Evolutionary conservation across 2,797 vertebrate species (phyloP).

Genomic region (Tamandua tetradactyla): DNA sequence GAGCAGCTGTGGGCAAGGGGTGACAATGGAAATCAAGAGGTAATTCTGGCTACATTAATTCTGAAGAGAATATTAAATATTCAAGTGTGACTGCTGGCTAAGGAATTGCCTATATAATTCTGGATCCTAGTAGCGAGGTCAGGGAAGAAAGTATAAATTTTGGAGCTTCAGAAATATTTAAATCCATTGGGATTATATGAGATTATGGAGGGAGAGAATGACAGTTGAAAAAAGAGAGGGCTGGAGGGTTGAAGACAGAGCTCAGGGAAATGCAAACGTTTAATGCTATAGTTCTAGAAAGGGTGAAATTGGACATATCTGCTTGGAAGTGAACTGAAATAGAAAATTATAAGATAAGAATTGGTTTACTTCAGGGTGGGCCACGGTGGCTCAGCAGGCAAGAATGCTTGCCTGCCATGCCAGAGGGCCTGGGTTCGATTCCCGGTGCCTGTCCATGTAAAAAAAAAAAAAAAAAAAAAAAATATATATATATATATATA

Average conservation of each 20-base stretch:
- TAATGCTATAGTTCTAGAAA: not conserved
- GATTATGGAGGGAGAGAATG: not conserved
- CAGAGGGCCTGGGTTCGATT: no score
- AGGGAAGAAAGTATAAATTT: not conserved
- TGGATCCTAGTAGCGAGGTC: not conserved
- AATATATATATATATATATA: no score
- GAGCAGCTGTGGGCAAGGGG: not conserved
- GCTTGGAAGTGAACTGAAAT: not conserved
- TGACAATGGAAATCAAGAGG: not conserved
- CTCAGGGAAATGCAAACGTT: not conserved
- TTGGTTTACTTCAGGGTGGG: not conserved
- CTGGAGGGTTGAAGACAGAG: not conserved
- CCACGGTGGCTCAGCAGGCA: no score
- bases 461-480: no score
- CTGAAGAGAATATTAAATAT: not conserved
- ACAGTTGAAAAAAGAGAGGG: not conserved
- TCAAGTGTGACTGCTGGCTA: not conserved
- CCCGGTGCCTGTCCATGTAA: no score
- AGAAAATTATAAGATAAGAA: not conserved
- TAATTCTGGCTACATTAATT: not conserved
- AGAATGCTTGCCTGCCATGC: no score
- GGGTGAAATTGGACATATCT: not conserved
- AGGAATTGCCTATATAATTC: not conserved
- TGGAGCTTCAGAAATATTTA: not conserved
- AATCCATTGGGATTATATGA: not conserved